Conservation (phyloP, 2,113 vertebrate species). For the Melanerpes formicivorus region DNA sequence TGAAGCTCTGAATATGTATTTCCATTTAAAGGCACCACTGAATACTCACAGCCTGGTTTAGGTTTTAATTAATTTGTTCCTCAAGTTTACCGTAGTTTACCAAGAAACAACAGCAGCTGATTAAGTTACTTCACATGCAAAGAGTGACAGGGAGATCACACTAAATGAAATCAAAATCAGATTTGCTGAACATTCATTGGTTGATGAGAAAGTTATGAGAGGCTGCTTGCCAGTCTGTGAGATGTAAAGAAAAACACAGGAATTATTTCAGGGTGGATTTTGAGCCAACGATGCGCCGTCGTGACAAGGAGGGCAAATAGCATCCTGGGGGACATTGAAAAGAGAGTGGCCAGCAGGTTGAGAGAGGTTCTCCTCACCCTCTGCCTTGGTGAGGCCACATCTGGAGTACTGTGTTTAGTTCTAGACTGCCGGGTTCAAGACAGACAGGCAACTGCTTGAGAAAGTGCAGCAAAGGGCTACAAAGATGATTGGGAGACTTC, state of each 20-base stretch:
- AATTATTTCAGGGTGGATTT: background rate
- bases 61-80: constrained; percentile 46
- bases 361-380: no score
- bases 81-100: background rate
- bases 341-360: no score
- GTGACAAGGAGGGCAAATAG: no score
- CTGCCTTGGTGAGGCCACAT: no score
- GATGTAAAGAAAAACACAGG: background rate
- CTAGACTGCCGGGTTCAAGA: no score
- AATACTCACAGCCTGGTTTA: background rate
- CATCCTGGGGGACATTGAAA: no score
- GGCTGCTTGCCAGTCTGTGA: background rate
- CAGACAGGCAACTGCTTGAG: no score
- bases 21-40: no score
- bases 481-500: no score
- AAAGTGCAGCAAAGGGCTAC: no score
- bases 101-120: constrained; percentile 6
- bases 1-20: background rate
- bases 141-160: background rate
- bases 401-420: no score
- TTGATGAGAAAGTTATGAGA: background rate
- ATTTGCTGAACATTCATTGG: background rate
- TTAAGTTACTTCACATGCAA: background rate
- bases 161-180: background rate
- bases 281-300: no score